These are phyloP conservation scores for Poecilia wingei DNA, from an alignment of 2,797 vertebrate species.

Conservation along the genomic window DNA sequence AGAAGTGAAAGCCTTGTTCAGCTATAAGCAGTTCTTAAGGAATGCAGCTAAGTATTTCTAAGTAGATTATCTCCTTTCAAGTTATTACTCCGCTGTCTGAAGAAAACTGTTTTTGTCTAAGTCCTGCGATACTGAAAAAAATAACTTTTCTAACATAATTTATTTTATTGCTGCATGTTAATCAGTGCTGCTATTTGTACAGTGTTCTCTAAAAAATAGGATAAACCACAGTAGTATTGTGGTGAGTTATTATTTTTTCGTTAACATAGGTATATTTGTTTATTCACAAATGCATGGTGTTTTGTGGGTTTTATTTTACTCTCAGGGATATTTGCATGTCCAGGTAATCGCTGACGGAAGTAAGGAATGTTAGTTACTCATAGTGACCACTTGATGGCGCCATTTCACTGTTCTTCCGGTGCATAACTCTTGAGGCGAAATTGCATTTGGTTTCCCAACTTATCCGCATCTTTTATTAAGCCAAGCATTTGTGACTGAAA, in stretches of 20 bases:
- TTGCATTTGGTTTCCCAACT: not conserved
- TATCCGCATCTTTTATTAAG: not conserved
- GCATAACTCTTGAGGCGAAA: not conserved
- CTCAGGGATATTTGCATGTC: not conserved
- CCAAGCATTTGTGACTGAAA: not conserved
- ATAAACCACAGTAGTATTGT: not conserved
- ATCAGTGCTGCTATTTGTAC: not conserved
- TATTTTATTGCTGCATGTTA: not conserved
- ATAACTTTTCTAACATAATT: not conserved
- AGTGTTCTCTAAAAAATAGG: not conserved
- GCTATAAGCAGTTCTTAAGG: constrained; percentile 37
- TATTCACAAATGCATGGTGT: not conserved
- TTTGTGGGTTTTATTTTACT: not conserved
- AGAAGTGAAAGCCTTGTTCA: constrained; percentile 25
- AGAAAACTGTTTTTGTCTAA: constrained; percentile 14
- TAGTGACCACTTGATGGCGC: constrained; percentile 57
- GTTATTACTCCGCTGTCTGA: constrained; percentile 16
- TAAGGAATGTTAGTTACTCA: constrained; percentile 44
- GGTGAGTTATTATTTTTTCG: not conserved
- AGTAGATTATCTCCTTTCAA: constrained; percentile 53
- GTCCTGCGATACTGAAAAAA: not conserved
- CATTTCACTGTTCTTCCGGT: constrained; percentile 29
- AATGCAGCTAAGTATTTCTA: constrained; percentile 63
- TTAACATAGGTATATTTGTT: not conserved
- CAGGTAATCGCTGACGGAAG: not conserved